A percentile compares a stretch with the other conserved stretches of the same genome.
Evolutionary conservation across 2,797 vertebrate genomes (phyloP).

Genomic region (Sebastiscus albofasciatus): DNA sequence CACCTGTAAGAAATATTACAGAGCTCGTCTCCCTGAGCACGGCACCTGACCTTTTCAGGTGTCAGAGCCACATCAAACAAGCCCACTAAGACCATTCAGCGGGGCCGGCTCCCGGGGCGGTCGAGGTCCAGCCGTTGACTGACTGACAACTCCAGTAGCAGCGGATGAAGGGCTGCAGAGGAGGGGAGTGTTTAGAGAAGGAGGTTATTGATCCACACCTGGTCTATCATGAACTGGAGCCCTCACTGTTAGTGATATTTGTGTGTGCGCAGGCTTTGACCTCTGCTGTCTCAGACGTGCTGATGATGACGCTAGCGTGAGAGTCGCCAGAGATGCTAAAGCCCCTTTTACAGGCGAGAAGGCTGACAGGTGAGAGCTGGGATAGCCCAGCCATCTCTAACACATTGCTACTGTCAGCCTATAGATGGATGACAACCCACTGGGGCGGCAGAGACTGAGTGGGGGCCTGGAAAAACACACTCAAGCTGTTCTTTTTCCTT

Average conservation of each 20-base stretch:
- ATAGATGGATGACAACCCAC: slow-evolving; percentile 77
- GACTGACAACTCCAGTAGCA: slow-evolving; percentile 76
- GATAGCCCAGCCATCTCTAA: slow-evolving; percentile 68
- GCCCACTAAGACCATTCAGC: slow-evolving; percentile 74
- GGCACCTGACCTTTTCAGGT: slow-evolving; percentile 81
- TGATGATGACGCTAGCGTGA: slow-evolving; percentile 62
- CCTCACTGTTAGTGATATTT: slow-evolving; percentile 57
- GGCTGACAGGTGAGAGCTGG: slow-evolving; percentile 73
- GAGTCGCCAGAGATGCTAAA: slow-evolving; percentile 66
- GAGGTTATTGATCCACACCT: slow-evolving; percentile 77
- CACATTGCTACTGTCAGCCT: slow-evolving; percentile 76
- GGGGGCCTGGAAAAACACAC: slow-evolving; percentile 65
- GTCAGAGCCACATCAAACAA: slow-evolving; percentile 82
- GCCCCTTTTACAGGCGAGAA: slow-evolving; percentile 50
- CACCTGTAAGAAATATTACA: slow-evolving; percentile 83
- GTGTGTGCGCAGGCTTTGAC: slow-evolving; percentile 47
- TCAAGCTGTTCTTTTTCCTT: slow-evolving; percentile 71
- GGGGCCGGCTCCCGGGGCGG: slow-evolving; percentile 49
- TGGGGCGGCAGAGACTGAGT: slow-evolving; percentile 67
- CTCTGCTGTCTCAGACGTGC: slow-evolving; percentile 64
- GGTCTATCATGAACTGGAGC: slow-evolving; percentile 70
- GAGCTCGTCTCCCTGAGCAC: slow-evolving; percentile 70
- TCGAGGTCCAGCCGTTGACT: slow-evolving; percentile 60
- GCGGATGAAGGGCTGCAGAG: slow-evolving; percentile 68
- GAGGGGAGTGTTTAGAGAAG: slow-evolving; percentile 70